Evolutionary conservation across 2,797 vertebrate genomes (phyloP).

Genomic region (Schizopygopsis malacanthus): DNA sequence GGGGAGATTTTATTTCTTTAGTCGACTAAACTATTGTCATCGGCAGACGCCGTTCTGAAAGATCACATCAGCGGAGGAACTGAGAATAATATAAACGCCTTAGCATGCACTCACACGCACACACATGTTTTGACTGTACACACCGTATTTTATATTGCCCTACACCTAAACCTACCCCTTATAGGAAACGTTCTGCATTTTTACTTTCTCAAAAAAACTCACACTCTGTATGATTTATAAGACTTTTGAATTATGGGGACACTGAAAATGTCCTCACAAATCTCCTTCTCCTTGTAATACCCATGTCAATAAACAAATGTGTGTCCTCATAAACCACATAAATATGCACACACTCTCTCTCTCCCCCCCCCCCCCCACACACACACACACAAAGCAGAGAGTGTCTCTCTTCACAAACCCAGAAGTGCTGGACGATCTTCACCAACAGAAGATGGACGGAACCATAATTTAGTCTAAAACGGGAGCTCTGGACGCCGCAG

Average conservation of each 20-base stretch:
- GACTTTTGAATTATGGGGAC: too few relatives aligned
- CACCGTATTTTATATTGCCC: too few relatives aligned
- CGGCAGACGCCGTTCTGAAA: neutral
- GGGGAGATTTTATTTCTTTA: neutral
- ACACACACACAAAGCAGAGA: neutral
- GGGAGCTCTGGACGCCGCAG: slow-evolving; percentile 54
- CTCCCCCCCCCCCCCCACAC: too few relatives aligned
- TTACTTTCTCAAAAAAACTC: too few relatives aligned
- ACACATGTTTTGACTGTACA: too few relatives aligned
- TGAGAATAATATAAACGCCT: neutral
- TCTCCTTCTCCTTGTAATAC: too few relatives aligned
- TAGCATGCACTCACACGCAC: neutral
- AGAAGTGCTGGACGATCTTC: slow-evolving; percentile 7
- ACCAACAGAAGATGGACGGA: slow-evolving; percentile 51
- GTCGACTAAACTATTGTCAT: neutral
- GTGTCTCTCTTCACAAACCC: neutral
- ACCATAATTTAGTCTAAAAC: slow-evolving; percentile 66
- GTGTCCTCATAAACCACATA: too few relatives aligned
- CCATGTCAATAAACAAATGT: too few relatives aligned
- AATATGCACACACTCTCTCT: too few relatives aligned
- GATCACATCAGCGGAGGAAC: neutral
- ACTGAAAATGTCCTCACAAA: too few relatives aligned
- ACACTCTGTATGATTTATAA: neutral
- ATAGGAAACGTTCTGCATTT: too few relatives aligned
- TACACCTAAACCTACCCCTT: too few relatives aligned